Base-by-base conservation (phyloP, 2,888 invertebrate genomes). In the Danaus chrysippus region DNA sequence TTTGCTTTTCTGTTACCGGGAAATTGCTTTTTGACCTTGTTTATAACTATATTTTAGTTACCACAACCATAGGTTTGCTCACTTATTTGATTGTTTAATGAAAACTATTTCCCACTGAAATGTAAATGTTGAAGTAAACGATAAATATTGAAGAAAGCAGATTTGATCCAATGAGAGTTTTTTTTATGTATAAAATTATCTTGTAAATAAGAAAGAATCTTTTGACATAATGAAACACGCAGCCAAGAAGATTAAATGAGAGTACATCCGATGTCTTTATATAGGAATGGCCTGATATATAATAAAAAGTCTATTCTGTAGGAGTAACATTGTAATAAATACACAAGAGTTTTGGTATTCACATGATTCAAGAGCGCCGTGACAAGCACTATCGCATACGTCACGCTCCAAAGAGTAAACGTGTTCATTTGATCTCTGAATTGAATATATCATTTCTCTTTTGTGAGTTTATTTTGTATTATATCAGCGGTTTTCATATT, bases 361-460 rank as follows among this genome's bases (percentile, higher is more conserved):
- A 59, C 56, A 59, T 59, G 59, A 59, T 63, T 59, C 59, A 53
- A 55, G 54, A 54, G 42, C 42, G 58, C 62, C 46, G 61, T 62
- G 62, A 58, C 62, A 58, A 62, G 62, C 58, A 58, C 58, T 55
- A 58, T 58, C 58, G 55, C 58, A 42, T 42, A 56, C 58, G 58
- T 58, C 62, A 62, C 62, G 58, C 62, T 55, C 55, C 17, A 42
- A 42, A 59, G 56, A 53, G 54, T 63, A 63, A 63, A 63, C 59
- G 63, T 59, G 63, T 63, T 59, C 63, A 63, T 63, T 63, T 59
- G 63, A 63, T 63, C 59, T 59, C 56, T 53, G 59, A 63, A 63
- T 63, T 63, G 59, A 63, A 63, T 63, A 56, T 63, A 63, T 63
- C 56, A 59, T 44, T 42, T 44, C 53, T 63, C 56, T 56, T 63